Base-by-base conservation (phyloP, 2,113 vertebrate species). In the Brachypteracias leptosomus region DNA sequence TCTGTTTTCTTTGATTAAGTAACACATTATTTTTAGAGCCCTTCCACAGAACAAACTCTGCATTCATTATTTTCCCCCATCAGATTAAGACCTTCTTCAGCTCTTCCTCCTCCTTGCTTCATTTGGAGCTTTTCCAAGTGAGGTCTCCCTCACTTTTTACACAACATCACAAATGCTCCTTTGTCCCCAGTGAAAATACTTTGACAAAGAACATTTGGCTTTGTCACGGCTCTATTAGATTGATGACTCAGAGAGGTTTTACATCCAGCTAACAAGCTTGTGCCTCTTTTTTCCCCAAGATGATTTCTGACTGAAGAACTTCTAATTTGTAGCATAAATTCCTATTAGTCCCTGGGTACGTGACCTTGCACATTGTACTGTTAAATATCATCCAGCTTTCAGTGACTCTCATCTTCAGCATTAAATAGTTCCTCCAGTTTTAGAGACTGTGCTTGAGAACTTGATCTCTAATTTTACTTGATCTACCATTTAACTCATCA, bases 31-130 rank as follows among this genome's bases (percentile, higher is more conserved):
- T 66, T 79, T 67, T 9, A 47, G 31, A 21, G 19, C 15, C 38
- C 8, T 71, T 14, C 52, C 16, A 1, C 2, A 14, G 1, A 19
- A 11, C 2, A 31, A 31, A 12, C 11, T 35, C 25, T 7, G 7
- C 14, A n/a, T 6, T 40, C 19, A 3, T 22, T 31, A 3, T 5
- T 68, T 49, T 46, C 55, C 61, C 61, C 68, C 13, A 4, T 3
- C 44, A 52, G 16, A 62, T 26, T 21, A 52, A 28, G 44, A 40
- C 58, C 59, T 52, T 44, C n/a, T 24, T 54, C 11, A 47, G 42
- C 62, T 46, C n/a, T 63, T 71, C 31, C 58, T 17, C 15, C 8
- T 18, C 72, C 61, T 54, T 1, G 2, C 20, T 55, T 26, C 52
- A 62, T 9, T 17, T 26, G 35, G 59, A 81, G 22, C 38, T 31